These are phyloP conservation scores for Zonitis immaculata DNA, from an alignment of 2,888 invertebrate species.

Conservation along the genomic window DNA sequence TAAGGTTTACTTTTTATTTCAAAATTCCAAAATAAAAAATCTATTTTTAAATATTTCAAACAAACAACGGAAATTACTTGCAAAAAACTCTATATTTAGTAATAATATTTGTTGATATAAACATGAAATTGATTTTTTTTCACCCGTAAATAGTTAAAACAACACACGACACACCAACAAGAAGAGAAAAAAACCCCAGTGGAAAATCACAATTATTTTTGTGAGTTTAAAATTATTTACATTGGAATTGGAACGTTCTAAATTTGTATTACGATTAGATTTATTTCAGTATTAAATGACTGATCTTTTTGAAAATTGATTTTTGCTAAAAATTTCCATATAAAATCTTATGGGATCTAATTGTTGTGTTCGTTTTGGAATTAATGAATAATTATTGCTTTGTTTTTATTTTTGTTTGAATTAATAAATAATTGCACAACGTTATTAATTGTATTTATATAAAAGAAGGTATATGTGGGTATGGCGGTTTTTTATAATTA, in stretches of 20 bases:
- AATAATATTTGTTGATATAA: not conserved
- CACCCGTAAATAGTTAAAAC: too few relatives aligned
- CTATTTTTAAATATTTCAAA: not conserved
- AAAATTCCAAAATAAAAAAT: not conserved
- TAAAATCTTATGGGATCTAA: not conserved
- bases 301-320: not conserved
- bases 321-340: not conserved
- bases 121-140: too few relatives aligned
- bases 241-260: conserved; percentile 1
- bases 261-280: not conserved
- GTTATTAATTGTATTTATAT: not conserved
- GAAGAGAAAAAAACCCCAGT: too few relatives aligned
- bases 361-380: too few relatives aligned
- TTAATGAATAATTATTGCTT: not conserved
- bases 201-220: not conserved
- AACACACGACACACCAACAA: too few relatives aligned
- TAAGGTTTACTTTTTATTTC: not conserved
- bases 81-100: not conserved
- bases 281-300: not conserved
- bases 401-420: not conserved
- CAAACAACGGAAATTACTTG: not conserved
- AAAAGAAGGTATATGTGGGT: conserved; percentile 36
- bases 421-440: not conserved
- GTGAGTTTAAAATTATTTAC: not conserved
- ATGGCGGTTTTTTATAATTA: conserved; percentile 15